Evolutionary conservation across 2,888 invertebrate species (phyloP), one percentile per base, ranked within the genome.

Genomic region (Calliopum simillimum): DNA sequence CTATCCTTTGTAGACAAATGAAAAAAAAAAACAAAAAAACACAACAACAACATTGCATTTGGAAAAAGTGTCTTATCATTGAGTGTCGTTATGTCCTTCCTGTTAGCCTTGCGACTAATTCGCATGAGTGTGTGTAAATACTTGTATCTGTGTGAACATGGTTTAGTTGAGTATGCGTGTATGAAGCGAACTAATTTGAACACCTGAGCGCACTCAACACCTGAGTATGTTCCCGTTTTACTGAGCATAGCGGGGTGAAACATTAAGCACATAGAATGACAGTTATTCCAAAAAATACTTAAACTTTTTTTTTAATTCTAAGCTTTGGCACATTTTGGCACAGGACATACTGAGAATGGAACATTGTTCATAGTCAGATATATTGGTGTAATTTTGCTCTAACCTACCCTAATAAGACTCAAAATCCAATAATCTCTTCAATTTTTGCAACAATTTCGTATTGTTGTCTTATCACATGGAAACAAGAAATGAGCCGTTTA

Each of bases 91-190:
- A 66, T 75, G 75, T 77, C 75, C 71, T 76, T 72, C 76, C 73
- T 76, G 74, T 77, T 75, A 81, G 78, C 78, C 79, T 79, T 80
- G 81, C 80, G 79, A 75, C 69, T 75, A 75, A 75, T 74, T 66
- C 62, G 66, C 69, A 71, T 71, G 64, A 56, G 55, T 71, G 62
- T 56, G 72, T 73, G 55, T 25, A 51, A n/a, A n/a, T 53, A 51
- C n/a, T 5, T 16, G 58, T 16, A 3, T 58, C 13, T 41, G 33
- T 44, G 69, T 69, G 67, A 64, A 69, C 59, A 68, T 59, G 61
- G 68, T 71, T 69, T 67, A 59, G 63, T 70, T 70, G 63, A 67
- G 59, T 23, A 19, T 55, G 46, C 25, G 49, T 16, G 68, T 66
- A 62, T 19, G 68, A 59, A 43, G 21, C n/a, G 58, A 8, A 53